These are phyloP conservation scores for Alcis repandata DNA, from an alignment of 2,888 invertebrate species.

Conservation along the genomic window DNA sequence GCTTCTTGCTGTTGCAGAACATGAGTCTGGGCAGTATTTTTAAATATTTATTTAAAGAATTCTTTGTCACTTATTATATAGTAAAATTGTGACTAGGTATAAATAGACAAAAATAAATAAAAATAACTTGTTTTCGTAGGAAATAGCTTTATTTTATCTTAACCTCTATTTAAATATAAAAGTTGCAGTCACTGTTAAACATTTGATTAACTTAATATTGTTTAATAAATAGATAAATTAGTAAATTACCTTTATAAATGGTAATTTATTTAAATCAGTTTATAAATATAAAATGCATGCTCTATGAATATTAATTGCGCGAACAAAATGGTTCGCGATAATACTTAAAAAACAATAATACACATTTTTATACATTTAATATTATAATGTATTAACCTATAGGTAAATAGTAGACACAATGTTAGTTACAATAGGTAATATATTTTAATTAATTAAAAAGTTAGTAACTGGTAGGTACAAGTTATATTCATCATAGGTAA, in stretches of 20 bases:
- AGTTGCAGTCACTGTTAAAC: background rate
- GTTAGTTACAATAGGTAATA: too few species aligned
- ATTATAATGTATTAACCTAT: too few species aligned
- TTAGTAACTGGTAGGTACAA: too few species aligned
- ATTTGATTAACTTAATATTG: background rate
- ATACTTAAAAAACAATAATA: too few species aligned
- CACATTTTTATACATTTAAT: too few species aligned
- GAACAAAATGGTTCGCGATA: too few species aligned
- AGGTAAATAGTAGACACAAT: too few species aligned
- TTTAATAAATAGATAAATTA: background rate
- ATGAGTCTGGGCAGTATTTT: too few species aligned
- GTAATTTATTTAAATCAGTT: slow-evolving; percentile 5
- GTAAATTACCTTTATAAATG: background rate
- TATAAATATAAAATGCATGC: background rate
- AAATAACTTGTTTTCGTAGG: slow-evolving; percentile 10
- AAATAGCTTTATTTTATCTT: slow-evolving; percentile 3
- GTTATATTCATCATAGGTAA: too few species aligned
- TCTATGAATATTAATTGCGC: too few species aligned
- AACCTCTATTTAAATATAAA: slow-evolving; percentile 7
- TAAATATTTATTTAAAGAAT: slow-evolving; percentile 6
- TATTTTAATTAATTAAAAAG: too few species aligned
- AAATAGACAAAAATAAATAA: slow-evolving; percentile 1
- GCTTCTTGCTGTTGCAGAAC: too few species aligned
- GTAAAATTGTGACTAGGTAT: background rate
- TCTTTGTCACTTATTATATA: background rate